Evolutionary conservation across 2,888 invertebrate species (phyloP).

Genomic region (Adelphocoris suturalis): DNA sequence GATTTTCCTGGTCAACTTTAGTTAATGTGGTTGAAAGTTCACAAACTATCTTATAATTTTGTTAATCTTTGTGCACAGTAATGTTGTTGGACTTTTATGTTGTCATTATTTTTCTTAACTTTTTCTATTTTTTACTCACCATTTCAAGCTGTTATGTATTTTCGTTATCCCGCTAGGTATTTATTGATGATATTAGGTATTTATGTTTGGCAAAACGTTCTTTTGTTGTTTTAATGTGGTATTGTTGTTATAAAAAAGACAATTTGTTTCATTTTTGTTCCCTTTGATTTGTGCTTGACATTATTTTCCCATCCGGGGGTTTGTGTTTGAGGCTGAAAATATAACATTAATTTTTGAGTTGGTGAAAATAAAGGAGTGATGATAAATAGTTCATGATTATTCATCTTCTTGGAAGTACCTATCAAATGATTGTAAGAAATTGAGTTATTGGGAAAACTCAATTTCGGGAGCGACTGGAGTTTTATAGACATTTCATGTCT

Average conservation of each 20-base stretch:
- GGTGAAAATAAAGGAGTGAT: background rate
- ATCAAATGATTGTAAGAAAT: too few species aligned
- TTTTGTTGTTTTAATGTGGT: too few species aligned
- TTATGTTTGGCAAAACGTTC: too few species aligned
- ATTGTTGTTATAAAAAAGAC: too few species aligned
- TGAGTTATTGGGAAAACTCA: too few species aligned
- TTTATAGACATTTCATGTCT: too few species aligned
- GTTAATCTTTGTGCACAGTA: slow-evolving; percentile 3
- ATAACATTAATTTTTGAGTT: background rate
- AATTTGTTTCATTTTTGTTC: too few species aligned
- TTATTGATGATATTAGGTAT: too few species aligned
- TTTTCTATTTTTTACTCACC: background rate
- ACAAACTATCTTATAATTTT: background rate
- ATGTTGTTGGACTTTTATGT: background rate
- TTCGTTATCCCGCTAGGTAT: background rate
- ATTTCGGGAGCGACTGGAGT: too few species aligned
- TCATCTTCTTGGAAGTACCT: background rate
- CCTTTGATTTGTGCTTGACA: too few species aligned
- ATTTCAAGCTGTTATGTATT: background rate
- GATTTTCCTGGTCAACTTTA: slow-evolving; percentile 29
- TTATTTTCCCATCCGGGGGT: too few species aligned
- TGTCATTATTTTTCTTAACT: background rate
- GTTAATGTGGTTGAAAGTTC: slow-evolving; percentile 7
- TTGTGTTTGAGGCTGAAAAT: too few species aligned
- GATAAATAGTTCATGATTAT: background rate